Conservation (phyloP, 2,113 vertebrate genomes). For the Puma concolor region DNA sequence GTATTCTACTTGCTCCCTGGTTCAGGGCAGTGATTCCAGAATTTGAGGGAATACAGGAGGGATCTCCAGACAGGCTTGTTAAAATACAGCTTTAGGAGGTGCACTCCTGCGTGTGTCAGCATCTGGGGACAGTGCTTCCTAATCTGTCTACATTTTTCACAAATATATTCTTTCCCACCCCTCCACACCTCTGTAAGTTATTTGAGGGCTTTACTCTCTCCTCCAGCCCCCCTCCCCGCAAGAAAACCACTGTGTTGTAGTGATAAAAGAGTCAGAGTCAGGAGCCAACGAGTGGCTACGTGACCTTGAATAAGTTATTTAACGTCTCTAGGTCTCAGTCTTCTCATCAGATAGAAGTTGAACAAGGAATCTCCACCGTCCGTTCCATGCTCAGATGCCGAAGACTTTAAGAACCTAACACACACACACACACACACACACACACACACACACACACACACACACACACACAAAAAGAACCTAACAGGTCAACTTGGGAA, state of each 20-base stretch:
- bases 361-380: neutral
- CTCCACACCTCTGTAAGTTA: neutral
- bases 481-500: neutral
- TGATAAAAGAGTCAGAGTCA: neutral
- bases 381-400: neutral
- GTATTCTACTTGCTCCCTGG: neutral
- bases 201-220: neutral
- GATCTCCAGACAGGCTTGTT: neutral
- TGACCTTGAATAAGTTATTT: neutral
- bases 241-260: neutral
- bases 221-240: fast-evolving
- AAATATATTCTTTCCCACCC: neutral
- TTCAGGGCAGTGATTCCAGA: neutral
- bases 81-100: neutral
- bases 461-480: neutral
- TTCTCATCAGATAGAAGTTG: neutral
- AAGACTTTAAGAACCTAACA: neutral
- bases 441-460: too few relatives aligned
- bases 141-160: neutral
- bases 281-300: neutral
- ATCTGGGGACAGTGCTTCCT: neutral
- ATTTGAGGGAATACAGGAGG: neutral
- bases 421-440: too few relatives aligned
- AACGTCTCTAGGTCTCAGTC: neutral
- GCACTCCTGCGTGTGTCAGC: neutral